Base-by-base conservation (phyloP, 2,888 invertebrate genomes). In the Dryadula phaetusa region DNA sequence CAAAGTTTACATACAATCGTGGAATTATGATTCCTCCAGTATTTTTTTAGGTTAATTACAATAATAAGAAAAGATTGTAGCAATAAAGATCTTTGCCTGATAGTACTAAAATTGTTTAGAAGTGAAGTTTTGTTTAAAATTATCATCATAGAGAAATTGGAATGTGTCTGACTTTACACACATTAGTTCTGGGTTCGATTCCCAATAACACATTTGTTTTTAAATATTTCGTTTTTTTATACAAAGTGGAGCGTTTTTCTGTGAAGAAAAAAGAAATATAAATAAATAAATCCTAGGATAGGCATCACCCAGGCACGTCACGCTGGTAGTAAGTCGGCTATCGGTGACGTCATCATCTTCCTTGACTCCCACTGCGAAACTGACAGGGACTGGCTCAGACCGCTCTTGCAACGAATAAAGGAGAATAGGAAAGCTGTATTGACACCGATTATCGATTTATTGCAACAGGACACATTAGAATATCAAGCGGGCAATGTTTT, bases 371-470 rank as follows among this genome's bases (percentile, higher is more conserved):
- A 98, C 84, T 98, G 98, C 83, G 98, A 98, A 90, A 95, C 94
- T 1, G 94, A 94, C 53, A 80, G 83, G 14, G 94, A 95, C 72
- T 98, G 98, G 98, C 93, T 98, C 66, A 96, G 99, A 80, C 99
- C 99, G 0, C 87, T 99, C 28, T 92, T 99, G 67, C 95, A 96
- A 54, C 93, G 98, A 66, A 97, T 99, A 94, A 85, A 87, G 72
- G 54, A 78, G 68, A 95, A 96, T 47, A 92, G 94, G 3, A 94
- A 93, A 0, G 95, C 96, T 1, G 97, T 99, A 0, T 90, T 98
- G 61, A 97, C 98, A 67, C 99, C 99, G 0, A 96, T 98, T 67
- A 99, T 99, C 73, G 99, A 99, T 89, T 95, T 97, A 42, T 97
- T 99, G 74, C 96, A 96, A 81, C 72, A 96, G 71, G 93, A 95